Percentiles rank a stretch among this genome's conserved stretches.
phyloP scores from a whole-genome alignment of 1,140 invertebrate species.

The Cydia pomonella region DNA sequence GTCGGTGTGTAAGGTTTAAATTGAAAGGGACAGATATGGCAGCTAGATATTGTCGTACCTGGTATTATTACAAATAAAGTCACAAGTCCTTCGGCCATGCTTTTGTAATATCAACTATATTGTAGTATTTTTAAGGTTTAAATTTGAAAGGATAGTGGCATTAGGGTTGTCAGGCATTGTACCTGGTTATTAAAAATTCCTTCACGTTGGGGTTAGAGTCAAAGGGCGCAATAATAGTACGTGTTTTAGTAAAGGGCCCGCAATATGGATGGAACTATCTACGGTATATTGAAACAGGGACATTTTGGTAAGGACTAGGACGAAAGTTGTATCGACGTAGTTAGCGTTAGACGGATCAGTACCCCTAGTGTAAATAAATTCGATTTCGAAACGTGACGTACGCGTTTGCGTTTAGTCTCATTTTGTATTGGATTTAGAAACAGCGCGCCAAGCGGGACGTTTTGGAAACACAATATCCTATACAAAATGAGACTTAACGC shows the following conservation, averaged over 20 bases:
- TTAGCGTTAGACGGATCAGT: too few species aligned
- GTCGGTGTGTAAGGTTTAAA: not conserved
- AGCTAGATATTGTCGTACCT: not conserved
- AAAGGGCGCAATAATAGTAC: conserved; percentile 27
- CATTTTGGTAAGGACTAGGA: not conserved
- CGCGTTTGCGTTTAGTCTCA: too few species aligned
- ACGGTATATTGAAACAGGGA: not conserved
- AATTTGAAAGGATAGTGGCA: not conserved
- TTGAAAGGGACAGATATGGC: not conserved
- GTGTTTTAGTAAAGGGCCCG: conserved; percentile 13
- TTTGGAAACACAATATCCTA: too few species aligned
- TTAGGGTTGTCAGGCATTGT: not conserved
- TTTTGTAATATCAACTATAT: not conserved
- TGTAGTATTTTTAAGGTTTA: not conserved
- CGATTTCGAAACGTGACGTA: too few species aligned
- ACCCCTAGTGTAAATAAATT: too few species aligned
- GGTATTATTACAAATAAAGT: not conserved
- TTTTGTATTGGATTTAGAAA: too few species aligned
- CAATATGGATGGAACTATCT: not conserved
- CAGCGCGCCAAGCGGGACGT: too few species aligned
- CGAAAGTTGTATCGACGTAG: too few species aligned
- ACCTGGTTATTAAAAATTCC: conserved; percentile 32
- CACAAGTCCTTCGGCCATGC: not conserved
- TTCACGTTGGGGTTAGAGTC: conserved; percentile 15
- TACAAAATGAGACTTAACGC: too few species aligned